phyloP scores from a whole-genome alignment of 2,113 vertebrate genomes.

The Seriola aureovittata region DNA sequence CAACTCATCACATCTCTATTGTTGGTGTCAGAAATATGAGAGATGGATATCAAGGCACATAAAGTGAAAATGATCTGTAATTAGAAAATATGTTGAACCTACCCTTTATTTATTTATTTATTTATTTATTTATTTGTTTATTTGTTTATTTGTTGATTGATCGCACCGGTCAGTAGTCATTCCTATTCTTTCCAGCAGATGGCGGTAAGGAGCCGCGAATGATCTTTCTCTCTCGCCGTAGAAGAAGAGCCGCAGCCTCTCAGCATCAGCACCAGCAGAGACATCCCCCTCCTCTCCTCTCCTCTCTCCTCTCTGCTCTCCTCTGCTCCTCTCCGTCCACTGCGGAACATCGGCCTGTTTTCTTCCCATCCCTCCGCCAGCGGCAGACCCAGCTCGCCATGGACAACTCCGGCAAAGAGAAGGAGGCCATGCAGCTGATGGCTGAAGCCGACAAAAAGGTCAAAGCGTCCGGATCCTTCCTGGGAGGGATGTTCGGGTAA shows the following conservation, averaged over 20 bases:
- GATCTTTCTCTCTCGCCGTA: neutral
- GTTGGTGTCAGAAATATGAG: too few species aligned
- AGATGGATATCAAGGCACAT: too few species aligned
- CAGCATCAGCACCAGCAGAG: constrained; percentile 69
- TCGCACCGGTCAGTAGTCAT: neutral
- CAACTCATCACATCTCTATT: too few species aligned
- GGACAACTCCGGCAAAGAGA: constrained; percentile 95
- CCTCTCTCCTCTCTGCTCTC: neutral
- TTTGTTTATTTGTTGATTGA: neutral
- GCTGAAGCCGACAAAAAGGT: constrained; percentile 97
- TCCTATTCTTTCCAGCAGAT: constrained; percentile 20
- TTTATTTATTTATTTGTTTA: too few species aligned
- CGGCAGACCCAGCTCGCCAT: constrained; percentile 75
- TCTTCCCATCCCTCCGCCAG: constrained; percentile 38
- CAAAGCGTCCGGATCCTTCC: constrained; percentile 94
- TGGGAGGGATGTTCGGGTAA: constrained; percentile 96
- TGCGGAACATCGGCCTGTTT: constrained; percentile 69
- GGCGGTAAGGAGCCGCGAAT: neutral
- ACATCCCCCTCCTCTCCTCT: constrained; percentile 10
- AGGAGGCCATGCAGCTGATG: constrained; percentile 97
- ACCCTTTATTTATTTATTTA: too few species aligned
- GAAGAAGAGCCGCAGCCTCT: constrained; percentile 61
- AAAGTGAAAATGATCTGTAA: too few species aligned
- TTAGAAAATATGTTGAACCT: too few species aligned
- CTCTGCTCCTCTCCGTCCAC: constrained; percentile 56